Conservation (phyloP, 1,140 invertebrate species). For the Pectinophora gossypiella region DNA sequence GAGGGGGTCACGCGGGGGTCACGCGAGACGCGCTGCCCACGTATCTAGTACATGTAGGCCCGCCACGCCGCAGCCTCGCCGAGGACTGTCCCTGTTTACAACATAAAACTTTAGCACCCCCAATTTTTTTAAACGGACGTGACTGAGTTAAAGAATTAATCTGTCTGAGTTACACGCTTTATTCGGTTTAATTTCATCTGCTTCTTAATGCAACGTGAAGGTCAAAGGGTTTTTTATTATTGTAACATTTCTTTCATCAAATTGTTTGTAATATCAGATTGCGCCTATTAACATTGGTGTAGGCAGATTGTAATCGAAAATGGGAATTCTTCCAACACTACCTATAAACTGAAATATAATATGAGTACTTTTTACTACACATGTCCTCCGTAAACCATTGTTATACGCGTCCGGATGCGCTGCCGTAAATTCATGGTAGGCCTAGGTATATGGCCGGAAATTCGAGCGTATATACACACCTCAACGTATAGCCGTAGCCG, state of each 20-base stretch:
- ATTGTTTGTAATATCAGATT: too few relatives aligned
- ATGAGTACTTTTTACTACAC: too few relatives aligned
- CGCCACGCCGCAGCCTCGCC: background rate
- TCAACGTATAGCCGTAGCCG: background rate
- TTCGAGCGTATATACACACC: slow-evolving; percentile 39
- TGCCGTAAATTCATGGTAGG: background rate
- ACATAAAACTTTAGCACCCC: background rate
- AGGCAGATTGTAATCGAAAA: too few relatives aligned
- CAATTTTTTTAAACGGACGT: background rate
- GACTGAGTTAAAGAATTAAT: background rate
- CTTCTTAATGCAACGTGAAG: too few relatives aligned
- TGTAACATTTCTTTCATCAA: too few relatives aligned
- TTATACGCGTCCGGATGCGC: background rate
- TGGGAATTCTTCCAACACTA: too few relatives aligned
- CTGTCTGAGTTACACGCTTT: too few relatives aligned
- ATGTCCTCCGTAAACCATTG: background rate
- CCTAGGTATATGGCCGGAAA: slow-evolving; percentile 52
- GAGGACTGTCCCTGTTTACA: background rate
- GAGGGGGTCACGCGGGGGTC: too few relatives aligned
- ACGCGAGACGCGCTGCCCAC: too few relatives aligned
- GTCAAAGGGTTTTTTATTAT: too few relatives aligned
- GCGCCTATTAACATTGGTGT: too few relatives aligned
- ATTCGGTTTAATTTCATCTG: too few relatives aligned
- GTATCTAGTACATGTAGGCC: background rate
- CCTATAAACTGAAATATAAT: background rate